Percentiles rank a stretch among this genome's conserved stretches.
These are phyloP conservation scores for Sebastes hopkinsi DNA, from an alignment of 2,797 vertebrate species.

Conservation along the genomic window DNA sequence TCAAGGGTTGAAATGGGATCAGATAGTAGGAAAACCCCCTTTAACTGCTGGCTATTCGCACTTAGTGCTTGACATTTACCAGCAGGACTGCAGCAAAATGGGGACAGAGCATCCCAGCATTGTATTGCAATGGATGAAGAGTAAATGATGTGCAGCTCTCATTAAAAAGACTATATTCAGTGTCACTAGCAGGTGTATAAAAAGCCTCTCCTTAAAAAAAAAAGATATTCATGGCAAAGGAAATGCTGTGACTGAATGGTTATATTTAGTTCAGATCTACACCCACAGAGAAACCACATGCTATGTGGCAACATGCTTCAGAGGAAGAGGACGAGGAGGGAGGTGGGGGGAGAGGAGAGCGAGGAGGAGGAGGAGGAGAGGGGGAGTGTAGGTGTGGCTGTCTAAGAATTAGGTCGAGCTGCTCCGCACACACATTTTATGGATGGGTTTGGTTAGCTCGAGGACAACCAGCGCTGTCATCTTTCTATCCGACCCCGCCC, in stretches of 20 bases:
- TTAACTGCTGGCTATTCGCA: conserved; percentile 28
- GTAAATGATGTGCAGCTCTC: not conserved
- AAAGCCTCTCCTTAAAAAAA: not conserved
- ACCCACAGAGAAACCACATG: conserved; percentile 58
- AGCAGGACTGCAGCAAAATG: conserved; percentile 11
- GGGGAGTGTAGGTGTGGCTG: conserved; percentile 66
- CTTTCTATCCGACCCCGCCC: conserved; percentile 29
- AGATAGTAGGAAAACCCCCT: conserved; percentile 47
- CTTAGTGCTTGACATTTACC: conserved; percentile 19
- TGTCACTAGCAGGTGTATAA: not conserved
- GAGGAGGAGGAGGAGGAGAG: conserved; percentile 1
- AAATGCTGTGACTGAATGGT: conserved; percentile 15
- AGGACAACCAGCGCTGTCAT: not conserved
- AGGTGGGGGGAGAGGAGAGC: conserved; percentile 15
- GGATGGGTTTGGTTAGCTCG: not conserved
- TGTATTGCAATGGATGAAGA: not conserved
- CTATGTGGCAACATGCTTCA: conserved; percentile 40
- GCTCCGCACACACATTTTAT: conserved; percentile 24
- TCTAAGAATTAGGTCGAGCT: conserved; percentile 69
- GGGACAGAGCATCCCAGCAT: not conserved
- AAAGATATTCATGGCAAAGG: not conserved
- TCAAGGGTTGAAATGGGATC: conserved; percentile 52
- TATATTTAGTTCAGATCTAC: conserved; percentile 52
- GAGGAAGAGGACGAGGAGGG: conserved; percentile 18
- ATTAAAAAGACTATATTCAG: not conserved